Evolutionary conservation across 2,888 invertebrate species (phyloP).

Genomic region (Scaptomyza polygonia): DNA sequence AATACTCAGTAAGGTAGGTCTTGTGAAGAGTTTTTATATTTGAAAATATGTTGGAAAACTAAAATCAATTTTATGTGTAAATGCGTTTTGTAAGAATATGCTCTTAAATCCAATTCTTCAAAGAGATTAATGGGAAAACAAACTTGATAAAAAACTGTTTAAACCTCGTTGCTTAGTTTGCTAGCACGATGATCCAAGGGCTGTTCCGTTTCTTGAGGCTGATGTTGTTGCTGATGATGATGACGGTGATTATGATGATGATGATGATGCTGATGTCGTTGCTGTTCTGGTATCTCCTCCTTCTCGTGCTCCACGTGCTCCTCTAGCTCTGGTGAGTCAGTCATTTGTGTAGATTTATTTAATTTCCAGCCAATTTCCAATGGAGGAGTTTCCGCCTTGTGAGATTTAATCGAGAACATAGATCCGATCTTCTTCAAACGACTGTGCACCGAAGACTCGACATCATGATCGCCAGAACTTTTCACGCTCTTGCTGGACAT

Average conservation of each 20-base stretch:
- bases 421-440: constrained; percentile 81
- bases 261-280: constrained; percentile 56
- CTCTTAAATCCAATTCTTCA: not conserved
- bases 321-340: constrained; percentile 13
- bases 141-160: not conserved
- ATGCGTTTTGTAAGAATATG: constrained; percentile 21
- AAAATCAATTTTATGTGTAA: constrained; percentile 22
- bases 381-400: constrained; percentile 51
- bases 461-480: constrained; percentile 67
- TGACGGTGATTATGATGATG: constrained; percentile 64
- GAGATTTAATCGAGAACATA: constrained; percentile 81
- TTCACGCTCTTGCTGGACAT: constrained; percentile 75
- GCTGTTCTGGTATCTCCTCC: constrained; percentile 26
- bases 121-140: not conserved
- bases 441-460: constrained; percentile 73
- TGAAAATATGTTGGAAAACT: no score
- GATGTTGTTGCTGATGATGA: constrained; percentile 28
- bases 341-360: constrained; percentile 70
- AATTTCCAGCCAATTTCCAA: constrained; percentile 55
- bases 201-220: constrained; percentile 25
- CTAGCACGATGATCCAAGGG: constrained; percentile 36
- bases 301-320: constrained; percentile 1
- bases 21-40: no score
- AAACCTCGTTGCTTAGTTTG: constrained; percentile 60
- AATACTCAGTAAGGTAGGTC: constrained; percentile 23